Percentiles rank a stretch among this genome's conserved stretches.
Conservation (phyloP, 1,140 invertebrate species). For the Drosophila varians region DNA sequence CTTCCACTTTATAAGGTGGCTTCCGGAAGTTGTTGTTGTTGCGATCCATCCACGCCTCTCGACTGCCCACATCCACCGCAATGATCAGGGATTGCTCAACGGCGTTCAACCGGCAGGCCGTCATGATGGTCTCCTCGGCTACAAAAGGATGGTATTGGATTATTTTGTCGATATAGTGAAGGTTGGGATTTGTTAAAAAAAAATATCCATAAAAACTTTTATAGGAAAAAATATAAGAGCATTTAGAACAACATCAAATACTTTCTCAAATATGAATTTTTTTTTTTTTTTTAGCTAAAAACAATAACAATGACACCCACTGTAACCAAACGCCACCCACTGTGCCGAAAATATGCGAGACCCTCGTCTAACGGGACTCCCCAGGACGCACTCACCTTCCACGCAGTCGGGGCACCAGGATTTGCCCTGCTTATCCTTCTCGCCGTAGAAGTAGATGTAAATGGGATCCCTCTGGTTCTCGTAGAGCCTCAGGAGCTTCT, state of each 20-base stretch:
- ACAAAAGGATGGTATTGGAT: not conserved
- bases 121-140: slow-evolving; percentile 51
- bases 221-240: no score
- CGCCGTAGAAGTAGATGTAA: slow-evolving; percentile 64
- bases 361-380: not conserved
- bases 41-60: slow-evolving; percentile 41
- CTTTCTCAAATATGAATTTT: no score
- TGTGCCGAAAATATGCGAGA: not conserved
- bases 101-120: slow-evolving; percentile 44
- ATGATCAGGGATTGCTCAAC: slow-evolving; percentile 39
- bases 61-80: slow-evolving; percentile 61
- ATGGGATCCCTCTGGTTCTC: slow-evolving; percentile 22
- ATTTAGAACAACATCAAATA: no score
- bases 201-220: no score
- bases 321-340: not conserved
- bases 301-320: not conserved
- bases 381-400: slow-evolving; percentile 29
- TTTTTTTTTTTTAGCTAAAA: not conserved
- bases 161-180: not conserved
- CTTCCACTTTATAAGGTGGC: slow-evolving; percentile 14
- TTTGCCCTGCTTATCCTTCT: slow-evolving; percentile 53
- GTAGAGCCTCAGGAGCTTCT: slow-evolving; percentile 36
- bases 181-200: not conserved
- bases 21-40: slow-evolving; percentile 42
- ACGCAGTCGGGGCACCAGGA: slow-evolving; percentile 73